Conservation (phyloP, 2,113 vertebrate genomes). For the Gallinago media region DNA sequence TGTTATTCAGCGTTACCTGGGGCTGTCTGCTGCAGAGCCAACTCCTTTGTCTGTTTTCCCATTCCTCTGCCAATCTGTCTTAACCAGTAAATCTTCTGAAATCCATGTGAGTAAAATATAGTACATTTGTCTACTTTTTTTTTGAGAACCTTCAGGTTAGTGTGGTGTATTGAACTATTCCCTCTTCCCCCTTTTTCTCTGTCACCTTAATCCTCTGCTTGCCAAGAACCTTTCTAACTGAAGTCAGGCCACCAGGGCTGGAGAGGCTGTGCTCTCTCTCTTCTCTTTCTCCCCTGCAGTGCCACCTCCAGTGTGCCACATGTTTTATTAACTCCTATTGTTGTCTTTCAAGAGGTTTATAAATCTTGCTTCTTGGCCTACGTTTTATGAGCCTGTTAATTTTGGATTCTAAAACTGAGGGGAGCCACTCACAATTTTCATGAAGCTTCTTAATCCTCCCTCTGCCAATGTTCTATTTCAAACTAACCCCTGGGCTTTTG, state of each 20-base stretch:
- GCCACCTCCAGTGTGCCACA: neutral
- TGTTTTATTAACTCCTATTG: slow-evolving; percentile 4
- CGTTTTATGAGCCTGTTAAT: neutral
- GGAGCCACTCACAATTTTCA: neutral
- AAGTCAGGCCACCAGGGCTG: neutral
- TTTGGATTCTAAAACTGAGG: slow-evolving; percentile 9
- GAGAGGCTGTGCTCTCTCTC: neutral
- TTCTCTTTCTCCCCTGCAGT: neutral
- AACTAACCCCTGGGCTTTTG: neutral
- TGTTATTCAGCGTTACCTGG: slow-evolving; percentile 22
- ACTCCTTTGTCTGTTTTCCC: slow-evolving; percentile 9
- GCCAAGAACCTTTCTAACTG: neutral
- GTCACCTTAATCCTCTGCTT: neutral
- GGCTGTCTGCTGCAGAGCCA: slow-evolving; percentile 23
- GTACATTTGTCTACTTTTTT: neutral
- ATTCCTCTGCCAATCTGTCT: slow-evolving; percentile 14
- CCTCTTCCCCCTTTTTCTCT: neutral
- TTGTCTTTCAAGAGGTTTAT: slow-evolving; percentile 24
- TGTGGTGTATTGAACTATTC: neutral
- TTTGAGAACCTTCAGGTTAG: neutral
- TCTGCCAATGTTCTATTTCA: neutral
- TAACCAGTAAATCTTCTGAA: slow-evolving; percentile 16
- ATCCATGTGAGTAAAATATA: neutral
- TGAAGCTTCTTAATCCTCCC: neutral
- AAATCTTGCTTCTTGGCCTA: slow-evolving; percentile 21